Evolutionary conservation across 1,140 invertebrate species (phyloP), one percentile per base, ranked within the genome.

Genomic region (Achroia grisella): DNA sequence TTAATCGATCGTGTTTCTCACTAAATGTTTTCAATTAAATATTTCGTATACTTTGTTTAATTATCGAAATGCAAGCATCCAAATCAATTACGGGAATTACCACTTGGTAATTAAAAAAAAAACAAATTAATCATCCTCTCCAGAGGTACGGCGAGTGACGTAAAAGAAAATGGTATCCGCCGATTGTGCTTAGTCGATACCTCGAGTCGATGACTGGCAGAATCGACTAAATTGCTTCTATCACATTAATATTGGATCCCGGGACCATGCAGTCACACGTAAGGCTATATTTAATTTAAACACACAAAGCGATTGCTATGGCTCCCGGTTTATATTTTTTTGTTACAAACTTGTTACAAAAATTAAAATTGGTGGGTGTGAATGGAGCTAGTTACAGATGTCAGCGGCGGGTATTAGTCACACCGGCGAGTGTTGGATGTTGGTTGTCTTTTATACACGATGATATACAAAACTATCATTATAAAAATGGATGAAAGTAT

Each of bases 261-360:
- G 56, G 57, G 55, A 49, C 51, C 52, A 55, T 57, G 57, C 62
- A 70, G 63, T 64, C 59, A 71, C 67, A 66, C 52, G 48, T 60
- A 60, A 57, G 59, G 57, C 48, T 62, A 66, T 76, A 73, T 80
- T 78, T 84, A 81, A 80, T 80, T 78, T 74, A 71, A 76, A 67
- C 60, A 75, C 68, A 83, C 74, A 83, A 83, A 63, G 63, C 67
- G 60, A 69, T 70, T 65, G 71, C 69, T 67, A 68, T 67, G 71
- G 60, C 73, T 72, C 64, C 68, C 62, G 62, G 51, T 57, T 57
- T 72, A 62, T 65, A 61, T 56, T 68, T 67, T 70, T 62, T 75
- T 61, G 65, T 62, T 69, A 59, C 65, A 63, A 56, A 62, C 60
- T 55, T 65, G 62, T 75, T 75, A 73, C 61, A 70, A 69, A 75